Evolutionary conservation across 2,888 invertebrate species (phyloP), one percentile per base, ranked within the genome.

Genomic region (Myopa tessellatipennis): DNA sequence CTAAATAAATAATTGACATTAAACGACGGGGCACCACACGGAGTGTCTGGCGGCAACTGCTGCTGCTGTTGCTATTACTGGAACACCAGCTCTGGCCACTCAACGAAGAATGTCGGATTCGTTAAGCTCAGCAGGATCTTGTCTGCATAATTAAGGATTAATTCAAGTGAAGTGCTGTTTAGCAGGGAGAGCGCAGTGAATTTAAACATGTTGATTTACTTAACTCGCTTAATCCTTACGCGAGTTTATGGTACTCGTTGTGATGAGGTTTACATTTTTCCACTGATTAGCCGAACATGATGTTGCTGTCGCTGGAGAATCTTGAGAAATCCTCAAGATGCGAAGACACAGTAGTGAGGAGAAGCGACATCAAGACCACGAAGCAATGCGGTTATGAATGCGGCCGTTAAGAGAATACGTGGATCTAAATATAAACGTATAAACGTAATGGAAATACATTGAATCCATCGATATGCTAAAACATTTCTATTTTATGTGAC

Each of bases 111-210:
- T 75, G 75, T 68, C 69, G 75, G 16, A 74, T 78, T 74, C 72
- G 76, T 79, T 74, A 80, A 78, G 80, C 87, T 81, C 87, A 86
- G 87, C 87, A 86, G 87, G 87, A 87, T 84, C 85, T 86, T 87
- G 87, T 86, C 87, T 84, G 83, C 84, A 87, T 87, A 87, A 87
- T 87, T 87, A 87, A 87, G 87, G 87, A 87, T 87, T 87, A 87
- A 85, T 86, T 87, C 86, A 84, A 83, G 82, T 84, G 84, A 84
- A 83, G 76, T 74, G 65, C 52, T 70, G 58, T 12, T 5, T 40
- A 52, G 63, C 36, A 74, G 14, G 38, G 52, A 38, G 67, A 45
- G 52, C 45, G 55, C 65, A 34, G 63, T 36, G 34, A 16, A 26
- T 52, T 74, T 52, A n/a, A 74, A 74, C 74, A 65, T 52, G 65